A percentile compares a stretch with the other conserved stretches of the same genome.
Conservation (phyloP, 2,797 vertebrate species). For the Poecile montanus region DNA sequence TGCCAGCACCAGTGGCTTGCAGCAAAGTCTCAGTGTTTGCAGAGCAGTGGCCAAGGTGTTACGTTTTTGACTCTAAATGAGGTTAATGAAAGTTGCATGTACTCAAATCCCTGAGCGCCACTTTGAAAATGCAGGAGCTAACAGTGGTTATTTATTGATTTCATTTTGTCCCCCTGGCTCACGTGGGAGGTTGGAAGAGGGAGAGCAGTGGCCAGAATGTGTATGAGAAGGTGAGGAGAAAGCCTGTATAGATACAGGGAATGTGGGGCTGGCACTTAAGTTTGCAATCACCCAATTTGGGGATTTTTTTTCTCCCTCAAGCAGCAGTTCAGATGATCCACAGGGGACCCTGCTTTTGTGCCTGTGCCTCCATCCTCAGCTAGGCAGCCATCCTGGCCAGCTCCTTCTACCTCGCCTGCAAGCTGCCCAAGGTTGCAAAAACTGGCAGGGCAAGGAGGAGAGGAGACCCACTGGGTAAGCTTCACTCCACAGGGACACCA, state of each 20-base stretch:
- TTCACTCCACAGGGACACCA: not conserved
- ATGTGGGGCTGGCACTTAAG: not conserved
- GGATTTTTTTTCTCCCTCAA: not conserved
- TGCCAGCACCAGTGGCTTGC: conserved; percentile 23
- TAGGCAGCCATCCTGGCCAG: not conserved
- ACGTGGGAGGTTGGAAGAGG: conserved; percentile 15
- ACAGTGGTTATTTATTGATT: conserved; percentile 47
- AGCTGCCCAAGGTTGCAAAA: not conserved
- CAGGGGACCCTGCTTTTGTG: not conserved
- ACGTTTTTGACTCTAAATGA: not conserved
- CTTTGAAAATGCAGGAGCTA: conserved; percentile 52
- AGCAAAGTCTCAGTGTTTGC: not conserved
- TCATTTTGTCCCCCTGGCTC: conserved; percentile 17
- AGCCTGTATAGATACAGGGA: not conserved
- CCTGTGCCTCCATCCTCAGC: not conserved
- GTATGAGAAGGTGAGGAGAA: not conserved
- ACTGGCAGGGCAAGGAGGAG: not conserved
- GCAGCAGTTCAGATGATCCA: not conserved
- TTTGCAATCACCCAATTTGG: not conserved
- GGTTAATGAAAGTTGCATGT: conserved; percentile 53
- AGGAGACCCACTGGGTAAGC: not conserved
- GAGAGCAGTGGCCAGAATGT: not conserved
- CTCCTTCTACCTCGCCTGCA: not conserved
- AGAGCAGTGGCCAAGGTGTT: not conserved
- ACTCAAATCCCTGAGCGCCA: not conserved